A percentile compares a stretch with the other conserved stretches of the same genome.
Conservation (phyloP, 2,888 invertebrate species). For the Drosophila ustulata region DNA sequence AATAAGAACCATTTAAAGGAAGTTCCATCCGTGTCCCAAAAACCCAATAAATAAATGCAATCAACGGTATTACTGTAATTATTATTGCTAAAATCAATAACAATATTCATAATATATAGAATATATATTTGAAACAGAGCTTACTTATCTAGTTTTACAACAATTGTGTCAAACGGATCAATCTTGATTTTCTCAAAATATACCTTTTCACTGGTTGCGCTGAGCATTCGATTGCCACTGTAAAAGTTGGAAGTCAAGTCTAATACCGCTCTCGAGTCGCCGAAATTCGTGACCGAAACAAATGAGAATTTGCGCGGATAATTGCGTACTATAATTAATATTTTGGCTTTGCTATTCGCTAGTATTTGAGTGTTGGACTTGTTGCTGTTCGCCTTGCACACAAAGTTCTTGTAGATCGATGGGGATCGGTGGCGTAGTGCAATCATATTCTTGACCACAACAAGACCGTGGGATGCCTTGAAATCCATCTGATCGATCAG, state of each 20-base stretch:
- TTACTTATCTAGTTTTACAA: constrained; percentile 87
- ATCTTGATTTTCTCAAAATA: constrained; percentile 84
- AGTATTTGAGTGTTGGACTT: constrained; percentile 89
- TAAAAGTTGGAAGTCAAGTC: constrained; percentile 92
- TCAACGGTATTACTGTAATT: constrained; percentile 5
- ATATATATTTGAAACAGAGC: constrained; percentile 3
- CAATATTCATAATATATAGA: constrained; percentile 14
- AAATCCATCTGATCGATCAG: constrained; percentile 86
- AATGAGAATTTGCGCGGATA: constrained; percentile 92
- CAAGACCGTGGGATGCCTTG: constrained; percentile 88
- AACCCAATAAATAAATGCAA: not conserved
- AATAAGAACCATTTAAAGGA: not conserved
- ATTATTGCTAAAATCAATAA: constrained; percentile 30
- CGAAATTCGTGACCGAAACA: constrained; percentile 91
- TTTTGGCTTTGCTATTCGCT: constrained; percentile 88
- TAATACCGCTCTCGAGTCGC: constrained; percentile 87
- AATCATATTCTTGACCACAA: constrained; percentile 87
- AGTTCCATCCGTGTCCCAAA: not conserved
- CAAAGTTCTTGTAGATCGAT: constrained; percentile 90
- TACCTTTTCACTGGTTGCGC: constrained; percentile 74
- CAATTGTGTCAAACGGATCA: constrained; percentile 88
- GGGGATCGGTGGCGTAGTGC: constrained; percentile 88
- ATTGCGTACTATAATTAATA: constrained; percentile 91
- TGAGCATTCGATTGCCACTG: constrained; percentile 86
- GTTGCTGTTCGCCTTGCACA: constrained; percentile 88